Percentiles rank a stretch among this genome's conserved stretches.
These are phyloP conservation scores for Caenorhabditis inopinata DNA, from an alignment of 1,140 invertebrate species.

Conservation along the genomic window DNA sequence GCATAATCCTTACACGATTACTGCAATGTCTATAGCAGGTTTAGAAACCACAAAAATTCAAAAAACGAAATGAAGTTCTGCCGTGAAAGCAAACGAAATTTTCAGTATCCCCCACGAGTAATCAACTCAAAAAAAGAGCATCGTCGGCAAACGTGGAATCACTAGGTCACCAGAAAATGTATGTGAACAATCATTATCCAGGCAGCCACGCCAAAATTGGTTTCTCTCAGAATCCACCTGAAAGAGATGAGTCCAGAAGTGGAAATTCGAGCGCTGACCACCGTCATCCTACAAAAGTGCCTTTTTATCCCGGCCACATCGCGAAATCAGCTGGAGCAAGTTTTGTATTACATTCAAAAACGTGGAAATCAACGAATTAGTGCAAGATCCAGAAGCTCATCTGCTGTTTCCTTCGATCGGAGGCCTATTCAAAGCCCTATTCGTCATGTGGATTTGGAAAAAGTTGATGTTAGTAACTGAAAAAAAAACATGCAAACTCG, in stretches of 20 bases:
- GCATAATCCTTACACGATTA: no score
- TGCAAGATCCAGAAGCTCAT: constrained; percentile 18
- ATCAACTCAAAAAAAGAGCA: neutral
- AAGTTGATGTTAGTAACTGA: constrained; percentile 2
- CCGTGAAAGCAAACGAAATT: neutral
- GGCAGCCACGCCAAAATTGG: neutral
- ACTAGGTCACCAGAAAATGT: constrained; percentile 22
- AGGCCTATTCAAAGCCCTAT: neutral
- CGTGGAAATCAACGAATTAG: constrained; percentile 70
- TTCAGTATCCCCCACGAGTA: neutral
- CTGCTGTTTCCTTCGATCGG: constrained; percentile 16
- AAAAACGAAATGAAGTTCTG: neutral
- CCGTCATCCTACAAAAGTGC: constrained; percentile 84
- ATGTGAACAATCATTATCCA: no score
- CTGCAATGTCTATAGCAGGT: no score
- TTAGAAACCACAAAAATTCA: no score
- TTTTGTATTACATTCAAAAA: constrained; percentile 87
- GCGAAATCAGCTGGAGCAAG: constrained; percentile 81
- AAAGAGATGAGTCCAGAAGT: constrained; percentile 80
- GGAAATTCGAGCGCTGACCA: constrained; percentile 78
- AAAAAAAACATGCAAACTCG: neutral
- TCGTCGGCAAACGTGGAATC: constrained; percentile 2
- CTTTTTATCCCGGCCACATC: constrained; percentile 83
- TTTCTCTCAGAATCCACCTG: constrained; percentile 74
- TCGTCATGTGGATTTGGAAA: neutral